Conservation (phyloP, 2,113 vertebrate genomes). For the Otocyon megalotis region DNA sequence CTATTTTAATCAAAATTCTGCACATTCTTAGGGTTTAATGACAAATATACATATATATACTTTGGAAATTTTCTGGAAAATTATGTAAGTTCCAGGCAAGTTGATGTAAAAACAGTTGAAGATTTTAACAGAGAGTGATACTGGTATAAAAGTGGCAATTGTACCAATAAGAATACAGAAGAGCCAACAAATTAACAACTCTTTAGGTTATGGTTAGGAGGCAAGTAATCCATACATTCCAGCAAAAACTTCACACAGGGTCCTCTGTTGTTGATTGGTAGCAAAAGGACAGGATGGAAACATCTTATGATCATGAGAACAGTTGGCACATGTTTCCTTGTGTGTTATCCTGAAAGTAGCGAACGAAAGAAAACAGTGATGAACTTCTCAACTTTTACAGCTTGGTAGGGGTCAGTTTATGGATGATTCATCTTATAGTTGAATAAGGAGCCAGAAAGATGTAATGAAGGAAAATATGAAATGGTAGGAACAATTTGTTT, state of each 20-base stretch:
- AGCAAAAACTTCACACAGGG: not conserved
- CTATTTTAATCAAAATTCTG: not conserved
- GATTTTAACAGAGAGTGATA: not conserved
- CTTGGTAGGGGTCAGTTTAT: not conserved
- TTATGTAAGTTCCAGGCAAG: not conserved
- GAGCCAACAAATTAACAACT: not conserved
- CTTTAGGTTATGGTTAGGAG: not conserved
- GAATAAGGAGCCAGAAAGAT: constrained; percentile 8
- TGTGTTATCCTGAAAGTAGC: constrained; percentile 26
- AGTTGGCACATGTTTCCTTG: not conserved
- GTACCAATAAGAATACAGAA: not conserved
- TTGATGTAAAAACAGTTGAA: not conserved
- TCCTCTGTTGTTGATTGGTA: not conserved
- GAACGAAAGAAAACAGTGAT: constrained; percentile 16
- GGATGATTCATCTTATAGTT: constrained; percentile 29
- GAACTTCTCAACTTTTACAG: constrained; percentile 15
- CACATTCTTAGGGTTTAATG: not conserved
- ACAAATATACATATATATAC: not conserved
- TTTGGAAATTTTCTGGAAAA: constrained; percentile 28
- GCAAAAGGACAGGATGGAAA: not conserved
- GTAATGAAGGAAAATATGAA: constrained; percentile 62
- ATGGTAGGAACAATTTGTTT: constrained; percentile 30
- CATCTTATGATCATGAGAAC: not conserved
- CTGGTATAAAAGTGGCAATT: not conserved
- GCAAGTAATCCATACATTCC: not conserved